phyloP scores from a whole-genome alignment of 2,888 invertebrate genomes.

The Parnassius smintheus region DNA sequence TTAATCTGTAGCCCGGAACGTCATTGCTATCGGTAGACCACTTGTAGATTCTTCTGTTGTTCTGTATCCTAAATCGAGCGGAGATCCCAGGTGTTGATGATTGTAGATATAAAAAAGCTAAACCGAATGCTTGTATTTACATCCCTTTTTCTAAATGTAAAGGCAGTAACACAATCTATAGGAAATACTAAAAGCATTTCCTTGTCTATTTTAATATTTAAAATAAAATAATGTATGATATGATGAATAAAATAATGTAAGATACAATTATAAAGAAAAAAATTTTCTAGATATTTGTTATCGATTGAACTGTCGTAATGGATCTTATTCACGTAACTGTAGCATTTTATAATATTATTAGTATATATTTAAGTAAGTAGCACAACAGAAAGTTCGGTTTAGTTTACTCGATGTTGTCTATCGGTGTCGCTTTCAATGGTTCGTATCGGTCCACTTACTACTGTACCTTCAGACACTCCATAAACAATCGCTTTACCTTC shows the following conservation, averaged over 20 bases:
- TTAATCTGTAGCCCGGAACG: constrained; percentile 61
- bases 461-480: constrained; percentile 60
- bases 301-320: too few relatives aligned
- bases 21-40: constrained; percentile 73
- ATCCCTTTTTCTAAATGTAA: background rate
- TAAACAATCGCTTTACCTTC: constrained; percentile 54
- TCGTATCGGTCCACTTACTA: constrained; percentile 74
- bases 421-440: constrained; percentile 80
- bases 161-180: background rate
- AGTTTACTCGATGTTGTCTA: constrained; percentile 74
- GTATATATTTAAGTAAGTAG: background rate
- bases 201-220: background rate
- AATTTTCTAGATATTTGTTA: too few relatives aligned
- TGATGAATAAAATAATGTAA: too few relatives aligned
- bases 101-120: constrained; percentile 53
- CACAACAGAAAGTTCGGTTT: constrained; percentile 54
- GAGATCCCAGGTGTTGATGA: constrained; percentile 71
- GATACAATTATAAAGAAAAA: too few relatives aligned
- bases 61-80: constrained; percentile 69
- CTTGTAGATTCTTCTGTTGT: constrained; percentile 77
- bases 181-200: background rate
- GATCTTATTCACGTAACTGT: background rate
- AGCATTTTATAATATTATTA: background rate
- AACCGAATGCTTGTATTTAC: constrained; percentile 45
- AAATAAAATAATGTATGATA: too few relatives aligned